Conservation (phyloP, 2,888 invertebrate species). For the Toxonevra muliebris region DNA sequence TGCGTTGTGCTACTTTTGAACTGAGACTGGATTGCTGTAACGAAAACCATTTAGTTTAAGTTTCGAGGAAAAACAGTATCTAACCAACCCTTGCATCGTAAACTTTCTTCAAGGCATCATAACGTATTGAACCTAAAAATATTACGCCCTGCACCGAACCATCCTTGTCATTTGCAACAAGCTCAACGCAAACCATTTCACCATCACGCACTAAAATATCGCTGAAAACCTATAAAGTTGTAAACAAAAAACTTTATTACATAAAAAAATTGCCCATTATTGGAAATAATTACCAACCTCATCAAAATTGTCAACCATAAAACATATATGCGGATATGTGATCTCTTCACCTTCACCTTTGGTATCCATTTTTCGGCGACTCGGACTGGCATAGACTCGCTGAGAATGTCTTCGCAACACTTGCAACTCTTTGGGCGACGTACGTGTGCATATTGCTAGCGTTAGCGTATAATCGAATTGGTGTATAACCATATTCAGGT, state of each 20-base stretch:
- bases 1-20: conserved; percentile 93
- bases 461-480: conserved; percentile 98
- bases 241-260: too few relatives aligned
- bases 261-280: conserved; percentile 29
- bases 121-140: conserved; percentile 96
- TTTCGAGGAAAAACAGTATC: background rate
- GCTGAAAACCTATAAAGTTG: conserved; percentile 83
- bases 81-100: conserved; percentile 86
- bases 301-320: conserved; percentile 99
- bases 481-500: conserved; percentile 96
- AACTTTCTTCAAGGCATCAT: conserved; percentile 96
- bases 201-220: conserved; percentile 97
- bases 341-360: conserved; percentile 99
- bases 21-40: conserved; percentile 87
- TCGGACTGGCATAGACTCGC: conserved; percentile 97
- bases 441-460: conserved; percentile 96
- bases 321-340: conserved; percentile 98
- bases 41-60: too few relatives aligned
- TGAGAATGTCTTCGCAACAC: conserved; percentile 91
- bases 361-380: conserved; percentile 95
- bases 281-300: conserved; percentile 71
- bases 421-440: conserved; percentile 96
- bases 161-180: conserved; percentile 91
- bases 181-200: conserved; percentile 98
- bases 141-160: conserved; percentile 90